Evolutionary conservation across 1,140 invertebrate genomes (phyloP).

Genomic region (Asobara japonica): DNA sequence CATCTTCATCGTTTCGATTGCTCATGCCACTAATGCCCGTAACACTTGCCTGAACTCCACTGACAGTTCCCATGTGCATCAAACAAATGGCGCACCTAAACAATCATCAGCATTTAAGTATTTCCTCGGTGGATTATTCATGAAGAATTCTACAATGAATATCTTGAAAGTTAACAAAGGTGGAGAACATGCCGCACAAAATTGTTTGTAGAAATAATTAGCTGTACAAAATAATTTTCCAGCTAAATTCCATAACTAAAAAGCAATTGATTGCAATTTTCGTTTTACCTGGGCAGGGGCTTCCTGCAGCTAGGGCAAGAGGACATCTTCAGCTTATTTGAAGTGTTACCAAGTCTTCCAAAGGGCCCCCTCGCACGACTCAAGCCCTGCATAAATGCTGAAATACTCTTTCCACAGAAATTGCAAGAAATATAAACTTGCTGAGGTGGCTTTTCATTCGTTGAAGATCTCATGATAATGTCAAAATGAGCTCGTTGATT

Average conservation of each 20-base stretch:
- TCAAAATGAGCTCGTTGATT: slow-evolving; percentile 80
- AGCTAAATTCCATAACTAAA: too few relatives aligned
- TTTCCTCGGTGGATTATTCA: too few relatives aligned
- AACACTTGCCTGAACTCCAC: slow-evolving; percentile 55
- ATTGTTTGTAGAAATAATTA: too few relatives aligned
- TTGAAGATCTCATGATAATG: slow-evolving; percentile 74
- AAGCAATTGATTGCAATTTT: too few relatives aligned
- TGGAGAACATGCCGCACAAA: too few relatives aligned
- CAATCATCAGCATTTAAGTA: too few relatives aligned
- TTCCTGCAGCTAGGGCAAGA: slow-evolving; percentile 95
- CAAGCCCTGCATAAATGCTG: slow-evolving; percentile 76
- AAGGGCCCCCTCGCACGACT: slow-evolving; percentile 71
- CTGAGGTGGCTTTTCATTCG: slow-evolving; percentile 72
- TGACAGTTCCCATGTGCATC: slow-evolving; percentile 87
- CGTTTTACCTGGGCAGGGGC: too few relatives aligned
- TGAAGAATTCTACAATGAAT: too few relatives aligned
- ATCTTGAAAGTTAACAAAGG: too few relatives aligned
- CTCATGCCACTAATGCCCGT: slow-evolving; percentile 33
- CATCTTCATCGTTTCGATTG: slow-evolving; percentile 62
- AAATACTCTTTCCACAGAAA: slow-evolving; percentile 94
- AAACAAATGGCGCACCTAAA: slow-evolving; percentile 91
- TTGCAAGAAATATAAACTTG: slow-evolving; percentile 92
- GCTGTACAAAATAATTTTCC: too few relatives aligned
- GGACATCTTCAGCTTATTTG: slow-evolving; percentile 78
- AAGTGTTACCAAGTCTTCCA: slow-evolving; percentile 71